These are phyloP conservation scores for Tricholaema leucomelas DNA, from an alignment of 2,113 vertebrate genomes.

Conservation along the genomic window DNA sequence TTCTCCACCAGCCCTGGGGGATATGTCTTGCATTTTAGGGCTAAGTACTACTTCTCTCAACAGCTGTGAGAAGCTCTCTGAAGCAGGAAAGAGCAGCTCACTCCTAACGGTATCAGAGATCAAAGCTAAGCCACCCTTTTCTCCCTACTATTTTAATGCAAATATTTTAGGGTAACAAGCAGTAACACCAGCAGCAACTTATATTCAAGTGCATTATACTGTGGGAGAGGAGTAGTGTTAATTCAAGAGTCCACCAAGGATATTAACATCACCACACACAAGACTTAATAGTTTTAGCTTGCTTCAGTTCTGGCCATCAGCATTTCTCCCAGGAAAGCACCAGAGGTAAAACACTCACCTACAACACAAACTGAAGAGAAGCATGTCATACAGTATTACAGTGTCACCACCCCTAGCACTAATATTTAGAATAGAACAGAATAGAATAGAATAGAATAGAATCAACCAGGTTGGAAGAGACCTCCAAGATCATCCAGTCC, in stretches of 20 bases:
- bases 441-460: too few relatives aligned
- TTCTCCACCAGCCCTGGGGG: slow-evolving; percentile 52
- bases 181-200: not conserved
- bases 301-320: not conserved
- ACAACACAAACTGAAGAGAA: not conserved
- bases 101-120: slow-evolving; percentile 47
- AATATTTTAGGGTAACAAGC: not conserved
- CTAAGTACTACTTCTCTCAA: slow-evolving; percentile 67
- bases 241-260: not conserved
- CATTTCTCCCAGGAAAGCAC: not conserved
- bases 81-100: slow-evolving; percentile 30
- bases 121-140: not conserved
- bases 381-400: not conserved
- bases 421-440: too few relatives aligned
- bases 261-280: fast-evolving
- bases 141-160: not conserved
- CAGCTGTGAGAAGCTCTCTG: slow-evolving; percentile 59
- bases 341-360: not conserved
- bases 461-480: too few relatives aligned
- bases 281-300: not conserved
- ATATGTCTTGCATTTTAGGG: slow-evolving; percentile 44
- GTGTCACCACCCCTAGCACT: not conserved
- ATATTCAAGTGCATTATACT: not conserved
- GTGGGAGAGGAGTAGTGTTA: not conserved
- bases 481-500: too few relatives aligned